phyloP scores from a whole-genome alignment of 2,888 invertebrate species.

The Dromius quadrimaculatus region DNA sequence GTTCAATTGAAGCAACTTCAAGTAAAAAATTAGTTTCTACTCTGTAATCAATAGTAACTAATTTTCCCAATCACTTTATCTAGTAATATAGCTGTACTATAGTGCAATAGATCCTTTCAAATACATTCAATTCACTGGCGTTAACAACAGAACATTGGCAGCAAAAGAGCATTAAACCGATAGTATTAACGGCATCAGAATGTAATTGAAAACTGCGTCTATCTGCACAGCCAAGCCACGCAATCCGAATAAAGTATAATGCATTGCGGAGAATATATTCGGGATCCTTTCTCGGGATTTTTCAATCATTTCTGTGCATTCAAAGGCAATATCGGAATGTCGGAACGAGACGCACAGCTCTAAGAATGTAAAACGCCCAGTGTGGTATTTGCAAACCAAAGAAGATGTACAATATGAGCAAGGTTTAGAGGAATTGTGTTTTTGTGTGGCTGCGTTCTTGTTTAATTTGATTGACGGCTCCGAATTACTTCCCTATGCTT shows the following conservation, averaged over 20 bases:
- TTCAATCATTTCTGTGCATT: constrained; percentile 48
- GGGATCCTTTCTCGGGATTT: constrained; percentile 38
- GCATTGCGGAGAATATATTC: constrained; percentile 31
- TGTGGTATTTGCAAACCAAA: background rate
- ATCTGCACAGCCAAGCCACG: constrained; percentile 10
- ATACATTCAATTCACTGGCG: too few relatives aligned
- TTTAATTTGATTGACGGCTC: too few relatives aligned
- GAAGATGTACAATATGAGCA: constrained; percentile 6
- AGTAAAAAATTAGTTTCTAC: too few relatives aligned
- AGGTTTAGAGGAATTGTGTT: too few relatives aligned
- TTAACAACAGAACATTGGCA: too few relatives aligned
- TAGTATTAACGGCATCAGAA: constrained; percentile 30
- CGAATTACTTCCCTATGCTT: too few relatives aligned
- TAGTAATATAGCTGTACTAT: too few relatives aligned
- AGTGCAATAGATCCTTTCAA: too few relatives aligned
- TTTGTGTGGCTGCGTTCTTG: too few relatives aligned
- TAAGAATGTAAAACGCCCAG: constrained; percentile 22
- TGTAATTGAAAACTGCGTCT: constrained; percentile 36
- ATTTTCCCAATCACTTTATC: too few relatives aligned
- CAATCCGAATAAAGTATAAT: constrained; percentile 29
- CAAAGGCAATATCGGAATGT: constrained; percentile 49
- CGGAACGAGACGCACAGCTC: constrained; percentile 33
- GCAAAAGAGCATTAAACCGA: constrained; percentile 22
- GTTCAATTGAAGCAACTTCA: too few relatives aligned
- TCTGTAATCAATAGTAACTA: too few relatives aligned